Base-by-base conservation (phyloP, 1,140 invertebrate species). In the Diorhabda sublineata region DNA sequence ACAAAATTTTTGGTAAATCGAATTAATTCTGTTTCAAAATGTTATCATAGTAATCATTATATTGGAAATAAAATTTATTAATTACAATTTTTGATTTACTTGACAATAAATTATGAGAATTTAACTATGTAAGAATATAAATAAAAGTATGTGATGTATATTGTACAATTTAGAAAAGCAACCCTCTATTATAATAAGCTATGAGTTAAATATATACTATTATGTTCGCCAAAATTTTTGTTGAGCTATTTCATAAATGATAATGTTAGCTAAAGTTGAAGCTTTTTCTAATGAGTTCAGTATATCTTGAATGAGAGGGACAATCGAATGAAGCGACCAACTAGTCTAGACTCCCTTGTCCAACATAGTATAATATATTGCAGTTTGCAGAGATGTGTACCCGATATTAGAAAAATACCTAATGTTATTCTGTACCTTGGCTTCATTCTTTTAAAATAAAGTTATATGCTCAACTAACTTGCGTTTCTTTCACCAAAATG, bases 391-490 rank as follows among this genome's bases (percentile, higher is more conserved):
- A 73, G 70, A 74, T 70, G 73, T 74, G 73, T 74, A 74, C 68
- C 68, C 71, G 70, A 76, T 73, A 70, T 73, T 69, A 69, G 69
- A 68, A 71, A 73, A 71, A 45, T 74, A 74, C 66, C 47, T 72
- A 74, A 71, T 74, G 71, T 74, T 74, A 70, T 74, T 70, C 71
- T 72, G 70, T 57, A 64, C 69, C 73, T 68, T 58, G 63, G 74
- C 74, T 75, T 74, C 61, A 67, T 70, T 74, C 63, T 74, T 74
- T 71, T 61, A 72, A 57, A 71, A 68, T 74, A 69, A 73, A 71
- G 69, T 72, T 66, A 73, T 52, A 52, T 71, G 74, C 74, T 74
- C 71, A 74, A 72, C 69, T 61, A 66, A 66, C 61, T 62, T 67
- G 69, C 66, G 69, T 71, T 71, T 62, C 58, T 52, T 71, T 74